Base-by-base conservation (phyloP, 2,797 vertebrate species). In the Bradypus variegatus region DNA sequence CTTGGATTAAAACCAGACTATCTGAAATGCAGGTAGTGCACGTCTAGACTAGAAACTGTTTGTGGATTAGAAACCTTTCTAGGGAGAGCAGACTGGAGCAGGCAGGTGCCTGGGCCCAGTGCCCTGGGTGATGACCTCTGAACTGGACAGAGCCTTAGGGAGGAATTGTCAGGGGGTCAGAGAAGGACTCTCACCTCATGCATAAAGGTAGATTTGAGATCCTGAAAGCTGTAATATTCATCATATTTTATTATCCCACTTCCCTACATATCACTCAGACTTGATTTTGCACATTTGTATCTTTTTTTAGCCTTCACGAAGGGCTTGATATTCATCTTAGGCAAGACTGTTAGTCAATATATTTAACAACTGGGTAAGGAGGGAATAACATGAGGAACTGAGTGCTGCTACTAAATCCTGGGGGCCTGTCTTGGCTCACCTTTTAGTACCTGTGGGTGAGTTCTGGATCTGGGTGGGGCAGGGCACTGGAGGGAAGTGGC, bases 1-100 rank as follows among this genome's bases (percentile, higher is more conserved):
- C 60, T 92, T 80, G 41, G 69, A 85, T 88, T 91, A 79, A 91
- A 48, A 94, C 13, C 41, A 89, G 80, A 89, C 33, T 58, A 80
- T 91, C 92, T 78, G 72, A 93, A 85, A 48, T 90, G 12, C 80
- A 85, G 55, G 48, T 90, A 79, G 76, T 70, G n/a, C 85, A 48
- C n/a, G 36, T 93, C 60, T 91, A 29, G 13, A n/a, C 64, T 83
- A 69, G 82, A 83, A 72, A 77, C 65, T 36, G 14, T 33, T 70
- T 89, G n/a, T 38, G 55, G 72, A 89, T 31, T 27, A 53, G 19
- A 84, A 55, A 50, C 60, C 19, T 79, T 77, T 55, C 65, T 70
- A 38, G 3, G 19, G 65, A 86, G 21, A 84, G 31, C 8, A 84
- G 70, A 65, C 10, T 79, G 41, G 45, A 55, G 36, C 31, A 77